Evolutionary conservation across 2,888 invertebrate species (phyloP), one percentile per base, ranked within the genome.

Genomic region (Micropterix aruncella): DNA sequence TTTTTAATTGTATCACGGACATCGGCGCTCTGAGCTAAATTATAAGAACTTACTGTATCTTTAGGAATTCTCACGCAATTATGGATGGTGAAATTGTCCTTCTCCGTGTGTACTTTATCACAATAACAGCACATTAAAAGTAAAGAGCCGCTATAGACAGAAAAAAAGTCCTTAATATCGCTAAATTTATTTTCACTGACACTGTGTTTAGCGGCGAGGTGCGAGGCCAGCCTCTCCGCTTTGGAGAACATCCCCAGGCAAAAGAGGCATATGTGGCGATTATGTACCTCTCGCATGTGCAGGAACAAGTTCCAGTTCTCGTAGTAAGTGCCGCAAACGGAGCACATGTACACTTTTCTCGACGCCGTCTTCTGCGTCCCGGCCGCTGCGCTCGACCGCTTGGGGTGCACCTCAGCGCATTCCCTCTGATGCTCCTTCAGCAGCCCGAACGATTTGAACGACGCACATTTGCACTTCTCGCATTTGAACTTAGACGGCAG

Each of bases 231-330:
- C 56, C 84, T 83, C 54, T 87, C 86, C 5, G 86, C 81, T 54
- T 80, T 79, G 19, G 82, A 80, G 65, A 88, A 89, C 75, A 88
- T 81, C 42, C 85, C 84, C 49, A 88, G 70, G 59, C 90, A 90
- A 63, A 83, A 86, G 43, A 90, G 66, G 59, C 90, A 91, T 53
- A 88, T 83, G 57, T 82, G 84, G 44, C 86, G 75, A 53, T 80
- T 79, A 60, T 91, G 90, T 46, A 81, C 77, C 56, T 88, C 86
- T 44, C 83, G 74, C 79, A 89, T 88, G 55, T 90, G 90, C 40
- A 86, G 62, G 59, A 88, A 89, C 47, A 89, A 71, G 63, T 87
- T 85, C 85, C 87, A 88, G 55, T 85, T 84, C 62, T 88, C 86
- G 65, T 86, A 88, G 56, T 87, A 87, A 9, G 83, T 85, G 39